Percentiles rank a stretch among this genome's conserved stretches.
Conservation (phyloP, 2,113 vertebrate genomes). For the Dissostichus mawsoni region DNA sequence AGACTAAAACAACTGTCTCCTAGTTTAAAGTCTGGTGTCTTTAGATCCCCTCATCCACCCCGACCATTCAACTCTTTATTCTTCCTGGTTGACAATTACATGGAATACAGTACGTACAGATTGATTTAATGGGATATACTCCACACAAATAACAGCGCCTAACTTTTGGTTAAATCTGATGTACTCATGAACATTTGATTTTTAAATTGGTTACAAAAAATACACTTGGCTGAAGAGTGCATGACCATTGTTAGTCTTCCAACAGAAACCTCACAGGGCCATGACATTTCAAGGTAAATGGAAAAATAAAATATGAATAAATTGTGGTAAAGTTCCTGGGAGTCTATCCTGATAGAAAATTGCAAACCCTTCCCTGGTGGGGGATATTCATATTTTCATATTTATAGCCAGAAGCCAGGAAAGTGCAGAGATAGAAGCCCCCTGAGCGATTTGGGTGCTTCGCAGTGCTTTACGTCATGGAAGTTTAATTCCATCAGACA, state of each 20-base stretch:
- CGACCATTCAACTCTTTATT: too few species aligned
- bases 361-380: slow-evolving; percentile 9
- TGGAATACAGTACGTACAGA: too few species aligned
- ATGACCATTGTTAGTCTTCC: background rate
- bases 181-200: background rate
- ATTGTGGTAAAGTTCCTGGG: slow-evolving; percentile 7
- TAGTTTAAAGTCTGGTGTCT: too few species aligned
- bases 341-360: slow-evolving; percentile 34
- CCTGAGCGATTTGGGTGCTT: slow-evolving; percentile 13
- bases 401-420: slow-evolving; percentile 17
- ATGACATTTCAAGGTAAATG: background rate
- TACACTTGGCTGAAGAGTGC: background rate
- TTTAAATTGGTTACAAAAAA: background rate
- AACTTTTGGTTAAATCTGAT: background rate
- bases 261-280: background rate
- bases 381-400: background rate
- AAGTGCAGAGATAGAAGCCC: slow-evolving; percentile 8
- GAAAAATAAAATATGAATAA: slow-evolving; percentile 28
- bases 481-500: slow-evolving; percentile 33
- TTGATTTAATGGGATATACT: too few species aligned
- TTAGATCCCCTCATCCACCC: too few species aligned
- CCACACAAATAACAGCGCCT: too few species aligned
- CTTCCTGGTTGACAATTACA: too few species aligned
- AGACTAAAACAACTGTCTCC: too few species aligned
- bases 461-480: background rate